These are phyloP conservation scores for Orchesella cincta DNA, from an alignment of 1,140 invertebrate genomes.

Conservation along the genomic window DNA sequence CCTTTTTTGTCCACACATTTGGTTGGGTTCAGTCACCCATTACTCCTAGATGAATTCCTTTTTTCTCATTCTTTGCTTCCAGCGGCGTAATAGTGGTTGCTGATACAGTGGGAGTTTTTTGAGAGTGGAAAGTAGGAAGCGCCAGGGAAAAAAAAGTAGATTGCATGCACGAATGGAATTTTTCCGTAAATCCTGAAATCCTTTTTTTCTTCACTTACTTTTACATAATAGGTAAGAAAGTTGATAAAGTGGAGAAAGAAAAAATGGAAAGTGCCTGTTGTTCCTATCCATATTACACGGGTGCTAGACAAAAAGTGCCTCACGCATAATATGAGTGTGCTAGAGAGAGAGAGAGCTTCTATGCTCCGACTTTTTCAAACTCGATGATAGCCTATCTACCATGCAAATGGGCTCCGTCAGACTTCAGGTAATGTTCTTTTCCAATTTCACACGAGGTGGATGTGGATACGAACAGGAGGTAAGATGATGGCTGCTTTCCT, in stretches of 20 bases:
- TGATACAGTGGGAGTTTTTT: not conserved
- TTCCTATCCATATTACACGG: not conserved
- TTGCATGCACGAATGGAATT: conserved; percentile 15
- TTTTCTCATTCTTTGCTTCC: not conserved
- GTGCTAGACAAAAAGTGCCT: not conserved
- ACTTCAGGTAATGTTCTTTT: conserved; percentile 4
- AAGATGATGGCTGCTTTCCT: too few species aligned
- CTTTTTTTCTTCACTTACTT: not conserved
- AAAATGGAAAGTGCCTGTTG: not conserved
- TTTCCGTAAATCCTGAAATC: not conserved
- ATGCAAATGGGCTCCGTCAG: conserved; percentile 8
- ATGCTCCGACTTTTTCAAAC: too few species aligned
- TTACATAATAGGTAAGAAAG: not conserved
- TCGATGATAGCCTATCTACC: conserved; percentile 18
- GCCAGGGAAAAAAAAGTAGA: not conserved
- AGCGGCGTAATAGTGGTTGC: not conserved
- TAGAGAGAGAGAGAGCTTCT: too few species aligned
- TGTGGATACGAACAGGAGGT: not conserved
- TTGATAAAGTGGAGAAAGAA: conserved; percentile 8
- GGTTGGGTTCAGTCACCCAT: conserved; percentile 10
- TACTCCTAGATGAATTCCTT: not conserved
- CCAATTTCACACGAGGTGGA: conserved; percentile 2
- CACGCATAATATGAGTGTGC: not conserved
- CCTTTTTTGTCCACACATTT: not conserved
- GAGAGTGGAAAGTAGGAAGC: not conserved